Percentiles rank a stretch among this genome's conserved stretches.
These are phyloP conservation scores for Pseudocheirus occidentalis DNA, from an alignment of 2,797 vertebrate species.

Conservation along the genomic window DNA sequence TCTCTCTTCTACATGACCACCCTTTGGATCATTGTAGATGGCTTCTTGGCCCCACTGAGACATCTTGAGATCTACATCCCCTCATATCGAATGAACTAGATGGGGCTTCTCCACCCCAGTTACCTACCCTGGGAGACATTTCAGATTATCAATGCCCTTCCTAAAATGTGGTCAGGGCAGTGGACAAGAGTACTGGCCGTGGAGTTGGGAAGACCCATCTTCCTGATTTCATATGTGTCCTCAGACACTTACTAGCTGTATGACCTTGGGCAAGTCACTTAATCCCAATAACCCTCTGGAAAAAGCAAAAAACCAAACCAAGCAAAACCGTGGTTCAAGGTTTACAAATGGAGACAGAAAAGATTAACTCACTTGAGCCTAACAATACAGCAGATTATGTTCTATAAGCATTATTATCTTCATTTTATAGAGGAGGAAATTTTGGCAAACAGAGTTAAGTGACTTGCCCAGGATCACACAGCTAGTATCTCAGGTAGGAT, in stretches of 20 bases:
- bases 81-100: not conserved
- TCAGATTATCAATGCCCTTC: not conserved
- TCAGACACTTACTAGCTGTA: not conserved
- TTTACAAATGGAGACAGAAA: no score
- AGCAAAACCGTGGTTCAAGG: no score
- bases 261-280: not conserved
- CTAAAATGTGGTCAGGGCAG: not conserved
- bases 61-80: not conserved
- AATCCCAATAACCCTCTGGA: no score
- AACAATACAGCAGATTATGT: no score
- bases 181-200: not conserved
- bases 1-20: not conserved
- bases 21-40: not conserved
- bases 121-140: not conserved
- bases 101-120: not conserved
- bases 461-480: no score
- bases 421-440: no score
- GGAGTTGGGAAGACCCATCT: not conserved
- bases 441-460: no score
- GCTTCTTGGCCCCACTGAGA: not conserved
- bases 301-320: no score
- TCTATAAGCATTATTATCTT: no score
- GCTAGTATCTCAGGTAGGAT: no score
- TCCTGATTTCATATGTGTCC: not conserved
- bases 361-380: no score